Evolutionary conservation across 1,140 invertebrate species (phyloP).

Genomic region (Lysiphlebus fabarum): DNA sequence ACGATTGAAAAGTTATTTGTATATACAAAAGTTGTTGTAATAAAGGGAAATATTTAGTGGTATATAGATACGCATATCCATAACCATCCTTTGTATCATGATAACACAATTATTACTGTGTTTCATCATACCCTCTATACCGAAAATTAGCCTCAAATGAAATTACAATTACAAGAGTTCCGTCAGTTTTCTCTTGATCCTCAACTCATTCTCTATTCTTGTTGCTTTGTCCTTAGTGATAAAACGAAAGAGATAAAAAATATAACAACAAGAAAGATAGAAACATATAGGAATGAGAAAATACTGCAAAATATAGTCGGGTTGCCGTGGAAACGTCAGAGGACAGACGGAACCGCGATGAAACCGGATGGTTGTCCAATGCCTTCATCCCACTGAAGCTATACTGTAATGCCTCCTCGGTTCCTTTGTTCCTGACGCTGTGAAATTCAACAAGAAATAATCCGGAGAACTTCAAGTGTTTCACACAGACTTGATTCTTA

Average conservation of each 20-base stretch:
- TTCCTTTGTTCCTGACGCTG: conserved; percentile 46
- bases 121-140: conserved; percentile 54
- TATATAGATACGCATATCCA: conserved; percentile 48
- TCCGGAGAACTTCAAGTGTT: conserved; percentile 16
- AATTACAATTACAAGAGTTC: conserved; percentile 53
- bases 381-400: conserved; percentile 22
- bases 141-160: conserved; percentile 57
- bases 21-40: conserved; percentile 22
- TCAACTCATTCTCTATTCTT: conserved; percentile 24
- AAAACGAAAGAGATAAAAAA: too few species aligned
- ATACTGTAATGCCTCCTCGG: conserved; percentile 4
- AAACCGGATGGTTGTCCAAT: conserved; percentile 53
- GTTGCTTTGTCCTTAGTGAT: conserved; percentile 24
- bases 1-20: conserved; percentile 14
- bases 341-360: conserved; percentile 56
- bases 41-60: conserved; percentile 5
- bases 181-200: conserved; percentile 5
- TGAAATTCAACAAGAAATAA: conserved; percentile 23
- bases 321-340: conserved; percentile 58
- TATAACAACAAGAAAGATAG: too few species aligned
- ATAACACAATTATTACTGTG: conserved; percentile 55
- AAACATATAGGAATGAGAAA: too few species aligned
- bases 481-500: background rate
- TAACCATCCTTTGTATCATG: conserved; percentile 56
- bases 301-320: conserved; percentile 36